Conservation (phyloP, 37 sponge, comb jelly and placozoan species). For the Cliona cf. orientalis region DNA sequence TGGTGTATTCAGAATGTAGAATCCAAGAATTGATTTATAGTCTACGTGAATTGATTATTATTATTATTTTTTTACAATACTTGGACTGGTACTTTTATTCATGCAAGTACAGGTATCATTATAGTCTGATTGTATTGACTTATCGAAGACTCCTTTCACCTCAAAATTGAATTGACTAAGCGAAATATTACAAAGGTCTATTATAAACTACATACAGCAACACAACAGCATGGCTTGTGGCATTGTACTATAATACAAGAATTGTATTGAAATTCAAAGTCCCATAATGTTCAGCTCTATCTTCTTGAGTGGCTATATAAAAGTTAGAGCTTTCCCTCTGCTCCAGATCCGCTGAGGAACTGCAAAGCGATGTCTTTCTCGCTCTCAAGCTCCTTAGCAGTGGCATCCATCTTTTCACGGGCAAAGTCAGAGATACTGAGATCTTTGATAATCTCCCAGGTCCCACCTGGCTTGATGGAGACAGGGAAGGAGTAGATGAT, state of each 20-base stretch:
- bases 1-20: constrained; percentile 99
- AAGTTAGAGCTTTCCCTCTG: constrained; percentile 11
- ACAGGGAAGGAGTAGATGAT: constrained; percentile 96
- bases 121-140: too few relatives aligned
- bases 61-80: too few relatives aligned
- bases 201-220: too few relatives aligned
- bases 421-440: constrained; percentile 89
- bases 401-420: constrained; percentile 87
- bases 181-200: too few relatives aligned
- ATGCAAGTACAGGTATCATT: too few relatives aligned
- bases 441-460: constrained; percentile 81
- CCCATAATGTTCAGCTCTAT: background rate
- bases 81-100: too few relatives aligned
- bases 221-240: too few relatives aligned
- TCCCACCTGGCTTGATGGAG: constrained; percentile 51
- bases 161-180: too few relatives aligned
- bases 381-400: constrained; percentile 85
- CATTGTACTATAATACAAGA: too few relatives aligned
- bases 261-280: too few relatives aligned
- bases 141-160: too few relatives aligned
- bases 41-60: background rate
- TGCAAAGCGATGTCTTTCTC: constrained; percentile 75
- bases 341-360: constrained; percentile 44
- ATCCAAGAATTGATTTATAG: background rate
- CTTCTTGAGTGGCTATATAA: background rate